Percentiles rank a stretch among this genome's conserved stretches.
phyloP scores from a whole-genome alignment of 2,888 invertebrate genomes.

The Piscicola geometra region DNA sequence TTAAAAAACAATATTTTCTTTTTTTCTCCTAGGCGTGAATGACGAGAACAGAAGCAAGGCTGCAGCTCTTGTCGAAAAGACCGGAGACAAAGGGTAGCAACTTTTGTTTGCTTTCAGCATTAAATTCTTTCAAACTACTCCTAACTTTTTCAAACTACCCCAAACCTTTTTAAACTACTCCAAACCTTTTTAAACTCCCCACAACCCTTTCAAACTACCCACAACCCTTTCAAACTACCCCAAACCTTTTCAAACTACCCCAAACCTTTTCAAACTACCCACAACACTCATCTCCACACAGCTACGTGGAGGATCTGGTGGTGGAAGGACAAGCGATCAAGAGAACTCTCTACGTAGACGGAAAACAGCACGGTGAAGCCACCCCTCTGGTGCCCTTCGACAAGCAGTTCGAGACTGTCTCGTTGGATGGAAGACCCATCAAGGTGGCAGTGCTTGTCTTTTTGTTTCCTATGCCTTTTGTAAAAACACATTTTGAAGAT shows the following conservation, averaged over 20 bases:
- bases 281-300: not conserved
- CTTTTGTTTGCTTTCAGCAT: not conserved
- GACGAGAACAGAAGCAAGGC: slow-evolving; percentile 28
- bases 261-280: no score
- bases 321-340: slow-evolving; percentile 26
- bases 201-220: no score
- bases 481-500: not conserved
- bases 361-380: slow-evolving; percentile 22
- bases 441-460: no score
- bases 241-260: no score
- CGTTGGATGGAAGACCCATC: slow-evolving; percentile 31
- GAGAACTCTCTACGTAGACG: slow-evolving; percentile 27
- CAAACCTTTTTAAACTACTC: not conserved
- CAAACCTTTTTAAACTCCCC: no score
- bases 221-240: no score
- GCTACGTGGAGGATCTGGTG: slow-evolving; percentile 30
- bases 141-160: not conserved
- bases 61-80: slow-evolving; percentile 12
- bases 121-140: not conserved
- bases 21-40: slow-evolving; percentile 14
- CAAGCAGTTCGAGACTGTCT: slow-evolving; percentile 18
- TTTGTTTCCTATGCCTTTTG: no score
- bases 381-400: slow-evolving; percentile 25
- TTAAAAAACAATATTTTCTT: no score
- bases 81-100: slow-evolving; percentile 27